These are phyloP conservation scores for Mastomys coucha DNA, from an alignment of 2,113 vertebrate genomes.

Conservation along the genomic window DNA sequence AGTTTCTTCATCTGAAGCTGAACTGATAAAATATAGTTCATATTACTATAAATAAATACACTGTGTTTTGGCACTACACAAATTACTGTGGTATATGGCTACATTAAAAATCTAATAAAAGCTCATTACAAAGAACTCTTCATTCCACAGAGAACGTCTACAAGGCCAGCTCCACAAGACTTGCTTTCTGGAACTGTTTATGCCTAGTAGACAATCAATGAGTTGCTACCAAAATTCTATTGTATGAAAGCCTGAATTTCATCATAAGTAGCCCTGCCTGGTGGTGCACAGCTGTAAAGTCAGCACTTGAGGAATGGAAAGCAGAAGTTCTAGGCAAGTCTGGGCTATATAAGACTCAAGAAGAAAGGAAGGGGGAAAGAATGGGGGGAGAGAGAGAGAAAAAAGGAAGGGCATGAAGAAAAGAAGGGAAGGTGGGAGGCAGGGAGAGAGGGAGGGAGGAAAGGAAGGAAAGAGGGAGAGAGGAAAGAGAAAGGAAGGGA, in stretches of 20 bases:
- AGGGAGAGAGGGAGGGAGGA: background rate
- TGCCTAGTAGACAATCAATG: background rate
- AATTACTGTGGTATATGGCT: background rate
- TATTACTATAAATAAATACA: background rate
- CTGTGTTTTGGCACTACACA: background rate
- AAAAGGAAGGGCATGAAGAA: background rate
- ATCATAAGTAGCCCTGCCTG: background rate
- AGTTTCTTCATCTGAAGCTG: constrained; percentile 33
- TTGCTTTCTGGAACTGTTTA: background rate
- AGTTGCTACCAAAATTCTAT: constrained; percentile 40
- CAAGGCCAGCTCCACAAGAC: background rate
- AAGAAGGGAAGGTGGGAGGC: background rate
- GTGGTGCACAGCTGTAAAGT: background rate
- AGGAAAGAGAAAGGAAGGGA: no score
- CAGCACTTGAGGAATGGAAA: background rate
- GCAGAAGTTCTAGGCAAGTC: background rate
- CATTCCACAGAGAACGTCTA: background rate
- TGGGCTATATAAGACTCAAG: background rate
- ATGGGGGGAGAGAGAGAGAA: no score
- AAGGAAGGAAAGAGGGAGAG: fast-evolving
- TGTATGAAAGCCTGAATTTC: constrained; percentile 15
- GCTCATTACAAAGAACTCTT: background rate
- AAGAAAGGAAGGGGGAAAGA: background rate
- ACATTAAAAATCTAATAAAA: background rate
- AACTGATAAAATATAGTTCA: background rate